Percentiles rank a stretch among this genome's conserved stretches.
Conservation (phyloP, 2,888 invertebrate species). For the Oegoconia quadripuncta region DNA sequence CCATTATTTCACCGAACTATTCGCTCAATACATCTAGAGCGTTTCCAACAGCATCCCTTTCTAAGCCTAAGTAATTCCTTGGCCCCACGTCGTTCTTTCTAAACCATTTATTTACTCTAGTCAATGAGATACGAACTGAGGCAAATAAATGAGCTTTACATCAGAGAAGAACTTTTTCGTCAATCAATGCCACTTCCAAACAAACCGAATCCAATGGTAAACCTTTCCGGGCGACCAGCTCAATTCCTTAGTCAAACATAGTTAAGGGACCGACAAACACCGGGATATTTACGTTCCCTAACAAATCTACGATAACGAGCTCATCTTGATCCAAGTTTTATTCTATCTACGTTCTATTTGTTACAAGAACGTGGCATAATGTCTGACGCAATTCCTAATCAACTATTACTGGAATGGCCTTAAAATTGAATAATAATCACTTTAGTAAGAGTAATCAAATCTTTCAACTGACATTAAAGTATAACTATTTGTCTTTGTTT, state of each 20-base stretch:
- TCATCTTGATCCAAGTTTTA: constrained; percentile 38
- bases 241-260: constrained; percentile 55
- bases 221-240: constrained; percentile 35
- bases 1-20: no score
- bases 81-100: not conserved
- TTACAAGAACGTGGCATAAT: constrained; percentile 5
- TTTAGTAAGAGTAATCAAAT: no score
- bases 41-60: no score
- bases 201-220: constrained; percentile 26
- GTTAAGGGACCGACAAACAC: constrained; percentile 55
- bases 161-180: not conserved
- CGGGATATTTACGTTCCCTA: constrained; percentile 51
- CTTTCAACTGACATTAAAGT: no score
- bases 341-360: constrained; percentile 20
- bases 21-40: no score
- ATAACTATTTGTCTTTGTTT: no score
- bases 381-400: no score
- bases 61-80: no score
- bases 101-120: not conserved
- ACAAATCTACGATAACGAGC: constrained; percentile 56
- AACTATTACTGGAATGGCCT: no score
- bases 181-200: constrained; percentile 8
- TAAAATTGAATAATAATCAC: no score
- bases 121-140: constrained; percentile 2
- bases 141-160: constrained; percentile 1